Percentiles rank a stretch among this genome's conserved stretches.
Evolutionary conservation across 2,888 invertebrate species (phyloP).

Genomic region (Cataglyphis albicans): DNA sequence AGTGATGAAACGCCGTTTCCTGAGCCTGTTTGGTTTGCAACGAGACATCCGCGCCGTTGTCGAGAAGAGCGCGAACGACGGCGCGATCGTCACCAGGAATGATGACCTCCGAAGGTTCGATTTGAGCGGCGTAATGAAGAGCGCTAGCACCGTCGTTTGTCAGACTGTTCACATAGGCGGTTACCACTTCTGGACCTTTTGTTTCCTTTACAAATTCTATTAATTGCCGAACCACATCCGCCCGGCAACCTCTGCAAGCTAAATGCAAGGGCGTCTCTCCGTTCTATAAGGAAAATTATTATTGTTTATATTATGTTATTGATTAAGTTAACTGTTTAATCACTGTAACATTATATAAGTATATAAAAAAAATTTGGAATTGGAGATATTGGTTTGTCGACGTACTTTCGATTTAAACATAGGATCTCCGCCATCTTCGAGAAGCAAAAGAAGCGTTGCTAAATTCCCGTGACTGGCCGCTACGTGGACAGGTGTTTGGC

Average conservation of each 20-base stretch:
- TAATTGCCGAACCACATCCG: conserved; percentile 94
- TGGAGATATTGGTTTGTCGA: not conserved
- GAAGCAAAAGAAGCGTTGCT: conserved; percentile 93
- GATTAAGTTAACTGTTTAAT: not conserved
- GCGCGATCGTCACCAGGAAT: conserved; percentile 92
- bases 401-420: conserved; percentile 95
- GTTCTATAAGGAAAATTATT: conserved; percentile 87
- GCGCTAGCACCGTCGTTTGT: conserved; percentile 97
- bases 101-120: conserved; percentile 93
- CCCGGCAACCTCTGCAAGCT: conserved; percentile 94
- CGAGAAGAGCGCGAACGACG: conserved; percentile 95
- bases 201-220: conserved; percentile 93
- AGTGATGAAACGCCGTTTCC: conserved; percentile 98
- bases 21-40: conserved; percentile 93
- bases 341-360: not conserved
- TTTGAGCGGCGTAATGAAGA: conserved; percentile 97
- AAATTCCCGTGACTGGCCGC: conserved; percentile 97
- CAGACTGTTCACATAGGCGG: conserved; percentile 94
- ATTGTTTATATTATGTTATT: not conserved
- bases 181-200: conserved; percentile 92
- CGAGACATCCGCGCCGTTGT: conserved; percentile 96
- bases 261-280: conserved; percentile 98
- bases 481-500: conserved; percentile 98
- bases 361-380: not conserved
- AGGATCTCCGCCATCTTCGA: conserved; percentile 98